Evolutionary conservation across 2,888 invertebrate genomes (phyloP), one percentile per base, ranked within the genome.

Genomic region (Pachydiplax longipennis): DNA sequence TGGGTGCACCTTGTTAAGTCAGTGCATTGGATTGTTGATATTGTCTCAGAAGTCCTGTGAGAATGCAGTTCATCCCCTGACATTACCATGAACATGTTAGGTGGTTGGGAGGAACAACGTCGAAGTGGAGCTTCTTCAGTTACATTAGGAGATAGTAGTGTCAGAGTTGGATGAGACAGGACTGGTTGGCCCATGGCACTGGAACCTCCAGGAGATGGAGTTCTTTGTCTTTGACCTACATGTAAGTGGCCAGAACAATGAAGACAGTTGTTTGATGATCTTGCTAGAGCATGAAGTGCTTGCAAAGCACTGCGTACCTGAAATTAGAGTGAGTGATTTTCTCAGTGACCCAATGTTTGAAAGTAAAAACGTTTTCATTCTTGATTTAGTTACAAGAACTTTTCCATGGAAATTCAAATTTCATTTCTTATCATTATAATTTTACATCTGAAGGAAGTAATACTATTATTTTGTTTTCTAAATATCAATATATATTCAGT

Each of bases 221-320:
- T 87, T 12, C 87, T 87, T 61, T 87, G 87, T 15, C 87, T 22
- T 35, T 83, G 83, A 22, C 58, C 58, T 35, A 25, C 83, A 22
- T 87, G 87, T 18, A 87, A 31, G 31, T 87, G 87, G 3, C 87
- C 61, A 5, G 87, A 87, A n/a, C 87, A 87, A 61, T 87, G 87
- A 8, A 87, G 87, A 61, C 87, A 87, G 87, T 87, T 87, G 61
- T 31, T 87, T 22, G 87, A 94, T 0, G 96, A 96, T 8, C 96
- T 96, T 10, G 97, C 96, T 95, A 97, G 96, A 93, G 97, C 97
- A 94, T 97, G 97, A 37, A 98, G 94, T 0, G 97, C 97, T 93
- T 97, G 97, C 92, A 98, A 97, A 13, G 97, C 97, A 93, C 97
- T 96, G 80, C 97, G 95, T 90, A 97, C 97, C 96, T 97, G 92